Percentiles rank a stretch among this genome's conserved stretches.
These are phyloP conservation scores for Onthophagus sagittarius DNA, from an alignment of 2,888 invertebrate species.

Conservation along the genomic window DNA sequence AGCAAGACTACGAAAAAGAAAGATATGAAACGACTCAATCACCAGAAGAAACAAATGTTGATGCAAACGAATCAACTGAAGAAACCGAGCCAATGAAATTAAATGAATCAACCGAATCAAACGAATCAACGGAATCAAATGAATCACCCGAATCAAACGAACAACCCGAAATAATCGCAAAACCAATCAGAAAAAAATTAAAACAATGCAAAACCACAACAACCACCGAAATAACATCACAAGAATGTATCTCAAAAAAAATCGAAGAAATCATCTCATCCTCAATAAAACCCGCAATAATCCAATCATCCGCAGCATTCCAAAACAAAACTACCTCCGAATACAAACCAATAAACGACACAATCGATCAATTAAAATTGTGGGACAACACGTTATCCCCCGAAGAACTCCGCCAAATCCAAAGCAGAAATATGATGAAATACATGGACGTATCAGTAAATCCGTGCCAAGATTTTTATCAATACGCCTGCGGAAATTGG, in stretches of 20 bases:
- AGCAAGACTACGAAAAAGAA: not conserved
- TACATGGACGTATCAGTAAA: slow-evolving; percentile 71
- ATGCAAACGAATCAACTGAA: not conserved
- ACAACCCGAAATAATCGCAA: no score
- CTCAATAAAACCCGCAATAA: not conserved
- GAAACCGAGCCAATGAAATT: not conserved
- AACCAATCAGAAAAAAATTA: no score
- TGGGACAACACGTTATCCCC: slow-evolving; percentile 19
- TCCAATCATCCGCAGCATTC: not conserved
- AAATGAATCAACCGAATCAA: not conserved
- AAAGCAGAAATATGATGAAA: slow-evolving; percentile 66
- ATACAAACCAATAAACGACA: not conserved
- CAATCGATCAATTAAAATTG: slow-evolving; percentile 14
- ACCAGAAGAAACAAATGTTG: not conserved
- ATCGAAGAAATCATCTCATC: not conserved
- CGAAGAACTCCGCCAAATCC: slow-evolving; percentile 19
- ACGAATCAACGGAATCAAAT: not conserved
- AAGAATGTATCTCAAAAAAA: not conserved
- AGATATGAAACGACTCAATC: not conserved
- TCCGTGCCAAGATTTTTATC: slow-evolving; percentile 81
- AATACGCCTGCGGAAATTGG: slow-evolving; percentile 87
- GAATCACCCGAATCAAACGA: no score
- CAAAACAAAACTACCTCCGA: not conserved
- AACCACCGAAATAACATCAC: not conserved
- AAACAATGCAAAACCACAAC: not conserved